Conservation (phyloP, 2,888 invertebrate genomes). For the Euspilapteryx auroguttella region DNA sequence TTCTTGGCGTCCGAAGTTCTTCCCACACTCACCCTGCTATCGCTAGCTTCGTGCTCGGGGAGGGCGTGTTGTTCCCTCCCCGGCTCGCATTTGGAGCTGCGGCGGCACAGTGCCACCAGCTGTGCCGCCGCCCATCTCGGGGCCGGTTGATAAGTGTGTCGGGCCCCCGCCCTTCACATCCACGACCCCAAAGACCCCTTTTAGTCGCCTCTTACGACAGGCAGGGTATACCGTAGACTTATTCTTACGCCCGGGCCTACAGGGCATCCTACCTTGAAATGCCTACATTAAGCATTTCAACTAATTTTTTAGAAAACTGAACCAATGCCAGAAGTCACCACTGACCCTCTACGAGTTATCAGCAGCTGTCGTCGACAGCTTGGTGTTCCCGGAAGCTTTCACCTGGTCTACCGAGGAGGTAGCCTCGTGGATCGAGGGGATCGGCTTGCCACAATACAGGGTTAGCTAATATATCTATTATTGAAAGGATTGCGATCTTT, state of each 20-base stretch:
- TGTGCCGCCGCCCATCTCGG: no score
- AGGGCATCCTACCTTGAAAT: not conserved
- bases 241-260: not conserved
- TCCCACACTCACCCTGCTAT: not conserved
- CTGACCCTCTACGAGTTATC: slow-evolving; percentile 41
- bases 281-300: not conserved
- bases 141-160: no score
- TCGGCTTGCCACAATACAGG: slow-evolving; percentile 50
- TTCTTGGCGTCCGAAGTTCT: no score
- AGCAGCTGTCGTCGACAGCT: slow-evolving; percentile 29
- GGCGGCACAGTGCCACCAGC: no score
- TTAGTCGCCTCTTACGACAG: no score
- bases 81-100: no score
- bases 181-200: no score
- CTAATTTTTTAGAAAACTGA: slow-evolving; percentile 30
- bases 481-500: no score
- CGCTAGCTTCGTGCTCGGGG: no score
- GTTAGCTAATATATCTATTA: not conserved
- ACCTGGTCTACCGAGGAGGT: slow-evolving; percentile 47
- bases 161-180: no score
- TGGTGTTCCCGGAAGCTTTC: slow-evolving; percentile 35
- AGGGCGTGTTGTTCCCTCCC: no score
- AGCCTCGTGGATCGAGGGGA: slow-evolving; percentile 38
- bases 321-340: slow-evolving; percentile 20
- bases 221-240: not conserved